Conservation (phyloP, 2,113 vertebrate genomes). For the Petrocephalus microphthalmus region DNA sequence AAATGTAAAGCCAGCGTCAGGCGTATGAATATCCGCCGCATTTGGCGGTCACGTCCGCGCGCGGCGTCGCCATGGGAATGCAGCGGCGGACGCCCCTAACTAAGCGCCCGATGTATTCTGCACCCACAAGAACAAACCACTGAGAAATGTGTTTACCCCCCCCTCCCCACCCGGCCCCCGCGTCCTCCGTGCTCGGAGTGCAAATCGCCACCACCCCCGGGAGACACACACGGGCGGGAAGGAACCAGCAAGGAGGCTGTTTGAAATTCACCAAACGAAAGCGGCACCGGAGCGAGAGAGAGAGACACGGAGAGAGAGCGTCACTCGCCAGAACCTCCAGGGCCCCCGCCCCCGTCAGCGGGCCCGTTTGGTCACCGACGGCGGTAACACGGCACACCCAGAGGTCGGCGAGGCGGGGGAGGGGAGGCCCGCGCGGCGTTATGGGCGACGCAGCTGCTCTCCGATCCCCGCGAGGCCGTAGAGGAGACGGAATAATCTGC, state of each 20-base stretch:
- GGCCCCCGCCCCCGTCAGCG: background rate
- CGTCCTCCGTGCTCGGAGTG: background rate
- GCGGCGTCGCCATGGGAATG: background rate
- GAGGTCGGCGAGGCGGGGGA: background rate
- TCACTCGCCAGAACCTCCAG: background rate
- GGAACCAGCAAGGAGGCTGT: background rate
- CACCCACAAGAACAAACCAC: background rate
- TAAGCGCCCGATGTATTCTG: background rate
- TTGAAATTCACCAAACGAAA: background rate
- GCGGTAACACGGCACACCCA: background rate
- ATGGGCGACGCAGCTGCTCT: background rate
- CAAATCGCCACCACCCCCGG: background rate
- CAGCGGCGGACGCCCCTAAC: background rate
- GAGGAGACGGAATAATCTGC: background rate
- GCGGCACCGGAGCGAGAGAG: background rate
- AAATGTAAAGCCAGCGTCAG: background rate
- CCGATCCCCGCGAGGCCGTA: background rate
- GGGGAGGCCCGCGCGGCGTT: background rate
- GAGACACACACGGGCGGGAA: background rate
- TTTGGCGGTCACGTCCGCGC: background rate
- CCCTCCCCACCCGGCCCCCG: background rate
- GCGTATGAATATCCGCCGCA: background rate
- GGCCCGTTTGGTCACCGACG: background rate
- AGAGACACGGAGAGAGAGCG: background rate
- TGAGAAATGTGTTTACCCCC: slow-evolving; percentile 13